Evolutionary conservation across 2,113 vertebrate genomes (phyloP).

Genomic region (Onychorhynchus coronatus): DNA sequence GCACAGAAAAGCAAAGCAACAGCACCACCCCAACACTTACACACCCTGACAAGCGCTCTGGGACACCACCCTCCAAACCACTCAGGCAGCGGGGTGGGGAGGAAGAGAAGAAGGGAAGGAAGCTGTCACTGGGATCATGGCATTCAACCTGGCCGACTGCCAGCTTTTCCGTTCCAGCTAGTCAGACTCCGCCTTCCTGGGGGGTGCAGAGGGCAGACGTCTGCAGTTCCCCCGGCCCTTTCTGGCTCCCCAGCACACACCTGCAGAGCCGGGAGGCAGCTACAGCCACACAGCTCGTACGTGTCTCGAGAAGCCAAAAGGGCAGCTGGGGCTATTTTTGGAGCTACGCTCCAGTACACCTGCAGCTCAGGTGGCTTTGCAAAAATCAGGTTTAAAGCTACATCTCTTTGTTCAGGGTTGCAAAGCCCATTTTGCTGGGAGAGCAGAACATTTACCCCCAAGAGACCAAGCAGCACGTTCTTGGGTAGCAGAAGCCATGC

Average conservation of each 20-base stretch:
- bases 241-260: not conserved
- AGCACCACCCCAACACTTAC: not conserved
- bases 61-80: not conserved
- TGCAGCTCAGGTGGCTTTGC: not conserved
- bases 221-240: not conserved
- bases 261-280: not conserved
- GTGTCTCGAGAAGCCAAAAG: fast-evolving
- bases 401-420: not conserved
- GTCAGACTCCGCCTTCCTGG: not conserved
- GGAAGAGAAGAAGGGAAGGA: slow-evolving; percentile 18
- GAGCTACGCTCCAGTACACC: not conserved
- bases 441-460: not conserved
- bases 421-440: not conserved
- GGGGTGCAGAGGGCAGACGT: not conserved
- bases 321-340: not conserved
- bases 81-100: not conserved
- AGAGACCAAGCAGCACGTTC: not conserved
- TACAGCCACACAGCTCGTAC: fast-evolving
- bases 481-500: not conserved
- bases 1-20: not conserved
- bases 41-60: fast-evolving
- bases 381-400: not conserved
- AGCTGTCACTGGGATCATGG: not conserved
- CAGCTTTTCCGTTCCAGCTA: not conserved
- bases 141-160: not conserved